phyloP scores from a whole-genome alignment of 2,888 invertebrate species.

The Idaea straminata region DNA sequence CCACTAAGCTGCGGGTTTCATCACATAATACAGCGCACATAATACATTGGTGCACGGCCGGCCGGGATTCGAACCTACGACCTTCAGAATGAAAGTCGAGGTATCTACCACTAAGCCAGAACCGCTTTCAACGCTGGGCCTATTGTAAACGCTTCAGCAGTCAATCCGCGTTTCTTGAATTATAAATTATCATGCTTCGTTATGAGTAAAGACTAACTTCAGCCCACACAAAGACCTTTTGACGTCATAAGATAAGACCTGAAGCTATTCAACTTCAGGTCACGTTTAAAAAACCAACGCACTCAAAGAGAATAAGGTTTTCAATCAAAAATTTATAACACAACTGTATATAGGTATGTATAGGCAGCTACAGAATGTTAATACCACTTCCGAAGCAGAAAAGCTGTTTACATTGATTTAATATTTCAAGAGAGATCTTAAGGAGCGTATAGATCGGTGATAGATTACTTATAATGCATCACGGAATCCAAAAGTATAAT shows the following conservation, averaged over 20 bases:
- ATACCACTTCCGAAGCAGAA: neutral
- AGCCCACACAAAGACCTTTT: neutral
- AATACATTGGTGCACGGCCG: too few relatives aligned
- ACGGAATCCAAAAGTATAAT: too few relatives aligned
- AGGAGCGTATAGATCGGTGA: neutral
- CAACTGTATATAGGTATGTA: neutral
- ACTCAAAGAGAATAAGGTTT: slow-evolving; percentile 1
- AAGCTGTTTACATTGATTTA: slow-evolving; percentile 1
- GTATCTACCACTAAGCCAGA: too few relatives aligned
- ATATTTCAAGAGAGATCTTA: neutral
- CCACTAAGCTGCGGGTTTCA: too few relatives aligned
- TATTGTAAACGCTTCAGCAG: too few relatives aligned
- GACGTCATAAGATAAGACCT: neutral
- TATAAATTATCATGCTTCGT: neutral
- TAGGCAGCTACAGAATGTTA: neutral
- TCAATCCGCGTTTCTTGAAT: too few relatives aligned
- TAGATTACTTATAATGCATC: neutral
- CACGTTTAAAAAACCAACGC: neutral
- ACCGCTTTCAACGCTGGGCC: too few relatives aligned
- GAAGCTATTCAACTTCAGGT: neutral
- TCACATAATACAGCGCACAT: too few relatives aligned
- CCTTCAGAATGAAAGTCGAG: too few relatives aligned
- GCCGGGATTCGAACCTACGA: too few relatives aligned
- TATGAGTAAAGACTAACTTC: neutral
- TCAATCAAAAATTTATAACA: neutral